Conservation (phyloP, 2,797 vertebrate species). For the Simalia tracyae region DNA sequence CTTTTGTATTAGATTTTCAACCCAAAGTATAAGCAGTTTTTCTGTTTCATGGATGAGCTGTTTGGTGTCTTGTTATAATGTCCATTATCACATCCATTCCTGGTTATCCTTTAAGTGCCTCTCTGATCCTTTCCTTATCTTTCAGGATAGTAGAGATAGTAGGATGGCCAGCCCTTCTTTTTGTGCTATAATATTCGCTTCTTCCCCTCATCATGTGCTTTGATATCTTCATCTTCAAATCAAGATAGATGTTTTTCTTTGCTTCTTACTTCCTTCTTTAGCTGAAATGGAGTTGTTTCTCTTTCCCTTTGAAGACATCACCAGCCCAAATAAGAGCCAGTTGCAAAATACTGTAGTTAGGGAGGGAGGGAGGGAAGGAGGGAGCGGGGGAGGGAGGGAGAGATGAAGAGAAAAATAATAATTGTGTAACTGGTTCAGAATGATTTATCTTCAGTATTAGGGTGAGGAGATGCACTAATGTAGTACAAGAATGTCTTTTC, state of each 20-base stretch:
- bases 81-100: not conserved
- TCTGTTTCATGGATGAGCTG: not conserved
- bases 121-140: not conserved
- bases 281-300: not conserved
- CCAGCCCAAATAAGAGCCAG: not conserved
- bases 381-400: too few species aligned
- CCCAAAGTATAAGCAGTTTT: not conserved
- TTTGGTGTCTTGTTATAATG: not conserved
- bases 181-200: not conserved
- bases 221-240: not conserved
- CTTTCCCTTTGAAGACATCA: not conserved
- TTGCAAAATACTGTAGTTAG: not conserved
- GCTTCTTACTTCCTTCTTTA: not conserved
- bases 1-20: not conserved
- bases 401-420: not conserved
- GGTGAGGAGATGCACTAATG: not conserved
- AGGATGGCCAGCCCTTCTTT: not conserved
- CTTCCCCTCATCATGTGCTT: not conserved
- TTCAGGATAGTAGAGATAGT: not conserved
- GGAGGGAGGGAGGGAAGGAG: too few species aligned
- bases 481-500: not conserved
- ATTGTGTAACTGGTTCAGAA: not conserved
- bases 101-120: not conserved
- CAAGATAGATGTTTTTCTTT: not conserved
- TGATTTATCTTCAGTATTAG: not conserved